These are phyloP conservation scores for Candoia aspera DNA, from an alignment of 2,113 vertebrate species.

Conservation along the genomic window DNA sequence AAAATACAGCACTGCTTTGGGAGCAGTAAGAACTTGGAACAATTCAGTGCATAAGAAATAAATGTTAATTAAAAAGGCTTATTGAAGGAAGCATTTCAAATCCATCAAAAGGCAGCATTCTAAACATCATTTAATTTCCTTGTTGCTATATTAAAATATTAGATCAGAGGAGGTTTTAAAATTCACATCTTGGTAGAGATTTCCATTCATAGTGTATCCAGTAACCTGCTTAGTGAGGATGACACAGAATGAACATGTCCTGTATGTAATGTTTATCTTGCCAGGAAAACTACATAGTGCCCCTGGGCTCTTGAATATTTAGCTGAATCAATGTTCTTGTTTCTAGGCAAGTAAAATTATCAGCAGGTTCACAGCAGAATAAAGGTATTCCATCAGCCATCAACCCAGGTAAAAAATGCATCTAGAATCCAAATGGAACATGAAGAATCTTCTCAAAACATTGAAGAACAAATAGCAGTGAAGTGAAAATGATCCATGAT, in stretches of 20 bases:
- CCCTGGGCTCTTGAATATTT: background rate
- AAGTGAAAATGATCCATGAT: background rate
- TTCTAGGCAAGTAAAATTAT: background rate
- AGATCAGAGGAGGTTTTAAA: background rate
- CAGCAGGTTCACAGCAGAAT: background rate
- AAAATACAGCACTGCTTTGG: background rate
- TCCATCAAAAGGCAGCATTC: background rate
- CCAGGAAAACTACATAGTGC: background rate
- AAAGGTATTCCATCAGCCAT: no score
- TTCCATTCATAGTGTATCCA: background rate
- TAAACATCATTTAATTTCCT: background rate
- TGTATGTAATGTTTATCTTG: background rate
- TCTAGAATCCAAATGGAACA: no score
- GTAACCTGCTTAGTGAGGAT: background rate
- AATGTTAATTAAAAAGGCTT: background rate
- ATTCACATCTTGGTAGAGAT: background rate
- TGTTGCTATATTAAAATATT: conserved; percentile 15
- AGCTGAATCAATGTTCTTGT: background rate
- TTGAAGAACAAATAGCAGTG: background rate
- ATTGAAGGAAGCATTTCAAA: background rate
- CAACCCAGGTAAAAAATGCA: no score
- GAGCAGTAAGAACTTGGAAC: background rate
- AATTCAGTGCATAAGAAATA: background rate
- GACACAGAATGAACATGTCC: background rate
- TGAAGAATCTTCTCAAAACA: no score